Conservation (phyloP, 2,113 vertebrate genomes). For the Typhlomys cinereus region DNA sequence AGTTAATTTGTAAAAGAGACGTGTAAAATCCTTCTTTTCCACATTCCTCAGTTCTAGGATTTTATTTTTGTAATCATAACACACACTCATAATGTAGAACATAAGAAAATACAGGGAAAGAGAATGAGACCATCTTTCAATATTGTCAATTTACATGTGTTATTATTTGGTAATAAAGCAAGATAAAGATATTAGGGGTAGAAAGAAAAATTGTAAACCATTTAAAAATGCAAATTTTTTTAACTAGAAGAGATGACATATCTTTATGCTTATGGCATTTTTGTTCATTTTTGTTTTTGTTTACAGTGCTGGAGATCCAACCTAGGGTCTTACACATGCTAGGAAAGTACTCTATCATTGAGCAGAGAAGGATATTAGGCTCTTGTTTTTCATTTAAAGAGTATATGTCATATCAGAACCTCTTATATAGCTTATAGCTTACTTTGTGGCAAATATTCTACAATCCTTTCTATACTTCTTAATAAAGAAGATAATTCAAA, state of each 20-base stretch:
- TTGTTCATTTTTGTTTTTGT: neutral
- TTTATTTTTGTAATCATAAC: conserved; percentile 20
- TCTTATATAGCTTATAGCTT: neutral
- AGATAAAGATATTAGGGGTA: neutral
- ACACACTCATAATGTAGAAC: neutral
- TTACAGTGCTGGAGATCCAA: neutral
- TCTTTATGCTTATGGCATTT: neutral
- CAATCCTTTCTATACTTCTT: neutral
- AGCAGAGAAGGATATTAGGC: too few species aligned
- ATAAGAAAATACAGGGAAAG: conserved; percentile 7
- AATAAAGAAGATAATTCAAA: conserved; percentile 15
- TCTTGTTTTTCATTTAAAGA: too few species aligned
- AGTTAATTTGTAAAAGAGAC: conserved; percentile 19
- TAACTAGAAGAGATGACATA: conserved; percentile 3
- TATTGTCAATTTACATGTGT: neutral
- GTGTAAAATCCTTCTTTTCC: neutral
- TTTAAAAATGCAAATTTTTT: conserved; percentile 15
- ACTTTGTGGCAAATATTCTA: conserved; percentile 19
- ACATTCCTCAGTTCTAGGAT: neutral
- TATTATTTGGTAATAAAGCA: conserved; percentile 43
- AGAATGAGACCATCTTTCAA: neutral
- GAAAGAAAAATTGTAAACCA: neutral
- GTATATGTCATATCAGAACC: neutral
- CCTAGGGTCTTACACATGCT: neutral
- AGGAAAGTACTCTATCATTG: neutral